Base-by-base conservation (phyloP, 2,888 invertebrate species). In the Aproaerema taeniolella region DNA sequence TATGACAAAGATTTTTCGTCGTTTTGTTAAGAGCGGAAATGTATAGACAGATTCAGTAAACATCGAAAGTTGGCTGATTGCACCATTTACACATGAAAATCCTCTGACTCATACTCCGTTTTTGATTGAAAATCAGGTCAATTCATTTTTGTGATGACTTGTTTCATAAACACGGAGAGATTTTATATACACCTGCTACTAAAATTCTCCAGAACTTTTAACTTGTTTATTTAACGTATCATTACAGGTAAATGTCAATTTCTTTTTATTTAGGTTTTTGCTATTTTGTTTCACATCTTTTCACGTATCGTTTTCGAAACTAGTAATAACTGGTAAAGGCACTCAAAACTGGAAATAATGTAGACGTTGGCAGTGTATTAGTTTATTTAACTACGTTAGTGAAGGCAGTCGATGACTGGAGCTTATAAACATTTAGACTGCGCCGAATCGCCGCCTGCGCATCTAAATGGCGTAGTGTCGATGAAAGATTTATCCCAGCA, bases 401-500 rank as follows among this genome's bases (percentile, higher is more conserved):
- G 60, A 65, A 60, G 63, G 55, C 61, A 58, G 54, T 50, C 69
- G 76, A 69, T 74, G 82, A 81, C 61, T 59, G 67, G 66, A 67
- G 65, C 68, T 63, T 68, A 68, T 81, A 82, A 81, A 81, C 71
- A 77, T 67, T 64, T 61, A 66, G 62, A 73, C 63, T 61, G 61
- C 65, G 58, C 52, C 43, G 49, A 50, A 56, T 53, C 53, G 53
- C 54, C 52, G 50, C 45, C 44, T 53, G 53, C 44, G 45, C 43
- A 41, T 52, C 46, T 59, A 51, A 67, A 72, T 71, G 49, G 65
- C 47, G 47, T 45, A 45, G 42, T 40, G 45, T 45, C 58, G 80
- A 55, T 64, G 77, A 82, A 47, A 72, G 78, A 76, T 81, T 76
- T 78, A 80, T 76, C 56, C 61, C 50, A 61, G 55, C 58, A 61